Evolutionary conservation across 2,888 invertebrate species (phyloP).

Genomic region (Perithous albicinctus): DNA sequence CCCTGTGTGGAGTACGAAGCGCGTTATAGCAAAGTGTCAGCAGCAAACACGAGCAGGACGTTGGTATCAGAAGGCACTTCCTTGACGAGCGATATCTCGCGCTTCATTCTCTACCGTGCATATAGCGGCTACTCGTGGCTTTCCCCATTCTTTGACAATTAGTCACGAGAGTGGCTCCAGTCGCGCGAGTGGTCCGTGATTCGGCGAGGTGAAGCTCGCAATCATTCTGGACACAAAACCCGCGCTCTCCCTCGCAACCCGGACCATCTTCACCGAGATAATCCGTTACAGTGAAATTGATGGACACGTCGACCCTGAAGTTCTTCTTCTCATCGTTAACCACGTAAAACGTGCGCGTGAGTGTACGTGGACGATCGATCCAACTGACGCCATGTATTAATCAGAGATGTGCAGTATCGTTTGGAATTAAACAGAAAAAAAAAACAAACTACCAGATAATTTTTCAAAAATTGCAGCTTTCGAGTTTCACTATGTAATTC

Average conservation of each 20-base stretch:
- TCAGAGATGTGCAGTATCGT: slow-evolving; percentile 26
- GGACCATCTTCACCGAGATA: slow-evolving; percentile 40
- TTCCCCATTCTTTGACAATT: slow-evolving; percentile 57
- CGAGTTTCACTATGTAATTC: slow-evolving; percentile 10
- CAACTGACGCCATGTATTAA: slow-evolving; percentile 20
- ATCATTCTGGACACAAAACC: slow-evolving; percentile 48
- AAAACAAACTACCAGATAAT: neutral
- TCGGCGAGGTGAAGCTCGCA: slow-evolving; percentile 48
- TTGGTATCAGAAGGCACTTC: slow-evolving; percentile 82
- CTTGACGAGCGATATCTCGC: slow-evolving; percentile 81
- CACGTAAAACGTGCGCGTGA: slow-evolving; percentile 1
- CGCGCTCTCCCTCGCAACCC: slow-evolving; percentile 19
- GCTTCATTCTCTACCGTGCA: slow-evolving; percentile 47
- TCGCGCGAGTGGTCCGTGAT: slow-evolving; percentile 29
- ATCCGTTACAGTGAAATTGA: slow-evolving; percentile 61
- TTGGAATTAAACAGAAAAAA: neutral
- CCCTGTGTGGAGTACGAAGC: slow-evolving; percentile 7
- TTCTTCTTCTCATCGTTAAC: slow-evolving; percentile 29
- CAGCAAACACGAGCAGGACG: slow-evolving; percentile 84
- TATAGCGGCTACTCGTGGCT: slow-evolving; percentile 30
- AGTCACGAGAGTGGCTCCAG: slow-evolving; percentile 59
- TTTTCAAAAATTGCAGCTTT: slow-evolving; percentile 46
- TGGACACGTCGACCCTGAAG: slow-evolving; percentile 48
- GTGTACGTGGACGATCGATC: slow-evolving; percentile 19
- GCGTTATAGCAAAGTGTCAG: slow-evolving; percentile 60